phyloP scores from a whole-genome alignment of 2,888 invertebrate species.

The Lordiphosa andalusiaca region DNA sequence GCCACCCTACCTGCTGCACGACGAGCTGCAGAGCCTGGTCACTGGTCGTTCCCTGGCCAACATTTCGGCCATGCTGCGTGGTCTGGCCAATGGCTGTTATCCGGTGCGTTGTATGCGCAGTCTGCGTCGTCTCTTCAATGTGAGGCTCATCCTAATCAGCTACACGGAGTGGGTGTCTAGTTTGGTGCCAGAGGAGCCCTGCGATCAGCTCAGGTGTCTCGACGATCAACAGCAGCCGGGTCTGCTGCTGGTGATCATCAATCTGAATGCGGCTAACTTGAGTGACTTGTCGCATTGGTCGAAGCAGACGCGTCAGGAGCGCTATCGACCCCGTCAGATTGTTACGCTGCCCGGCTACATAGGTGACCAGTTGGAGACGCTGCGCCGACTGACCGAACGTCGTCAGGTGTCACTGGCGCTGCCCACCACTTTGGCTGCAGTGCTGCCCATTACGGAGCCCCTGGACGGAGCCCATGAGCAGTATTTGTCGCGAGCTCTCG shows the following conservation, averaged over 20 bases:
- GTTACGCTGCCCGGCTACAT: conserved; percentile 7
- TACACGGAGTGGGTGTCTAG: conserved; percentile 18
- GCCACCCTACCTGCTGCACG: conserved; percentile 3
- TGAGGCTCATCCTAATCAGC: conserved; percentile 9
- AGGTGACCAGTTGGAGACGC: conserved; percentile 5
- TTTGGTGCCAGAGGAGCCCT: conserved; percentile 2
- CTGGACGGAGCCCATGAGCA: conserved; percentile 12
- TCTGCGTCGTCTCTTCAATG: conserved; percentile 14
- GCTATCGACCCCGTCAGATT: conserved; percentile 9
- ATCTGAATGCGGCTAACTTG: conserved; percentile 10
- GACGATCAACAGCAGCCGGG: background rate
- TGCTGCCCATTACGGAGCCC: conserved; percentile 17
- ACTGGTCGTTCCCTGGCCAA: background rate
- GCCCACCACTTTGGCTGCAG: conserved; percentile 1
- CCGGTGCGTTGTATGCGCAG: conserved; percentile 1
- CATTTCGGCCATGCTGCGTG: background rate
- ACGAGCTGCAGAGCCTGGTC: conserved; percentile 8
- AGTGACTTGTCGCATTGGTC: conserved; percentile 17
- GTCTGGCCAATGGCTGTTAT: conserved; percentile 5
- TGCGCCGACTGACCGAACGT: conserved; percentile 5
- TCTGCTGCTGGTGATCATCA: conserved; percentile 4
- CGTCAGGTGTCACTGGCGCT: background rate
- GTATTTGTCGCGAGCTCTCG: conserved; percentile 2
- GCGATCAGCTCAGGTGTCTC: background rate
- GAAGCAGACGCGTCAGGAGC: conserved; percentile 11